Base-by-base conservation (phyloP, 2,797 vertebrate species). In the Lutjanus argentimaculatus region DNA sequence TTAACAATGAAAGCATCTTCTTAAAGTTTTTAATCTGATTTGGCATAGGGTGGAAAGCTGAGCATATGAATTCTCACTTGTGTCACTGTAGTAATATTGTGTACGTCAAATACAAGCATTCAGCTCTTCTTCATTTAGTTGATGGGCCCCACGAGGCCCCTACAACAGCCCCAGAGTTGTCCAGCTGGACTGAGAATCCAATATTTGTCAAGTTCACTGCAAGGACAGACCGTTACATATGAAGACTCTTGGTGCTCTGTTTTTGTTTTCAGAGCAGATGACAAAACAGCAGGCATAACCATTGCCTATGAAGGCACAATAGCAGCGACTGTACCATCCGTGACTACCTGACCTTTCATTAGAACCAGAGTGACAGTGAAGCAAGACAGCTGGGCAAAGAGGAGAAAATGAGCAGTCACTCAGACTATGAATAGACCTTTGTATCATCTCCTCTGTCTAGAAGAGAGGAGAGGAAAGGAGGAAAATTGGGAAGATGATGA, bases 341-440 rank as follows among this genome's bases (percentile, higher is more conserved):
- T 78, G 88, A 86, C 87, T 63, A 22, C 69, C 72, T 80, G 89
- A 93, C 77, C 86, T 90, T 92, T 92, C 84, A 93, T 95, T 89
- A 94, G 88, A 82, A 72, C 13, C 68, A 58, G 84, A 91, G 83
- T 90, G 92, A 91, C 90, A 89, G 89, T 80, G 88, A 93, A 78
- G 84, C 86, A 89, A 87, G 91, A 82, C 92, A 89, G 80, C 86
- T 85, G 86, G 77, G 74, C 84, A 72, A 75, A 79, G 85, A 78
- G 67, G 81, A 92, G 84, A 91, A 93, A 93, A 90, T 88, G 82
- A 91, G 85, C 88, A 70, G 84, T 91, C 87, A 88, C 75, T 93
- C 89, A 90, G 75, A 51, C 71, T 56, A 87, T 95, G 90, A 95
- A 95, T 91, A 82, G 87, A 88, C 73, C 90, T 84, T 92, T 94